phyloP scores from a whole-genome alignment of 1,140 invertebrate genomes.

The Anastrepha ludens region DNA sequence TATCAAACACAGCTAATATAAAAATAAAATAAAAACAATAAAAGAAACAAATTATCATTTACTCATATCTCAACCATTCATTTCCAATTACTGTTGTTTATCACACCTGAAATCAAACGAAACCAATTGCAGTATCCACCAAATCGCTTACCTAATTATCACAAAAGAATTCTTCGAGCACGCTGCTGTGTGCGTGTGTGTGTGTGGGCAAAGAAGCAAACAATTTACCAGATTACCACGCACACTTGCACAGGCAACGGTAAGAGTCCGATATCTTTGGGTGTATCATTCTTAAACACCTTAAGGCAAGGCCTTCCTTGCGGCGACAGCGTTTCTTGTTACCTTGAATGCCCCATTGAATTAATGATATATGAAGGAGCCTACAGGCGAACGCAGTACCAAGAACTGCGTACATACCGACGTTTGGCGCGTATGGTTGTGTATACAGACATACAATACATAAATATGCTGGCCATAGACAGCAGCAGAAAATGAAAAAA shows the following conservation, averaged over 20 bases:
- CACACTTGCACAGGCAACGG: background rate
- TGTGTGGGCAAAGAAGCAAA: background rate
- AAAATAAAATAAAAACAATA: background rate
- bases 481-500: too few relatives aligned
- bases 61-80: background rate
- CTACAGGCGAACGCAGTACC: background rate
- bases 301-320: constrained; percentile 4
- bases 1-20: background rate
- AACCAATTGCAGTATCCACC: background rate
- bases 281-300: constrained; percentile 17
- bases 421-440: background rate
- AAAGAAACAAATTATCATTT: background rate
- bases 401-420: background rate
- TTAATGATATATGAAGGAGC: constrained; percentile 4
- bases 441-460: too few relatives aligned
- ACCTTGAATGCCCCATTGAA: constrained; percentile 11
- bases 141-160: constrained; percentile 23
- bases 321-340: background rate
- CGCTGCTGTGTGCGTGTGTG: background rate
- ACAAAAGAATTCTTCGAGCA: constrained; percentile 14
- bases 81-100: constrained; percentile 17
- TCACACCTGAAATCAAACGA: background rate
- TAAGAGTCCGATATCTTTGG: background rate
- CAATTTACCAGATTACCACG: background rate
- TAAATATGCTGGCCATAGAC: too few relatives aligned